Evolutionary conservation across 2,888 invertebrate species (phyloP), one percentile per base, ranked within the genome.

Genomic region (Rhamnusium bicolor): DNA sequence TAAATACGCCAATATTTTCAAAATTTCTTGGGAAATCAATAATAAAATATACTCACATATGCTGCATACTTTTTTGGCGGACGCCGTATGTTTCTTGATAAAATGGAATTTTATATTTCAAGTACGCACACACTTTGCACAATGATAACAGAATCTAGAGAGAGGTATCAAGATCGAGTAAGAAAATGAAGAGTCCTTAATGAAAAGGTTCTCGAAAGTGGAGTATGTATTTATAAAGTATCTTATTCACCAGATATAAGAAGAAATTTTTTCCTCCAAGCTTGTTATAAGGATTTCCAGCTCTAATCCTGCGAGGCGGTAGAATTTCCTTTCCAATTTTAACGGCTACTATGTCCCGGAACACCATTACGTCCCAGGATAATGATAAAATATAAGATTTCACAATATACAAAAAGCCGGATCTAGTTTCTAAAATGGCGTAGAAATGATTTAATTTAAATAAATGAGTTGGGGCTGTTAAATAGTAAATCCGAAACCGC

Each of bases 371-470:
- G 19, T 51, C 32, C 60, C 40, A 16, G 40, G 60, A 60, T 60
- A 60, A 60, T 40, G 60, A 60, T 32, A 29, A 32, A 60, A 40
- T 29, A 60, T 60, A 60, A 40, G 60, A 40, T 29, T 60, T 60
- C 18, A 51, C 10, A 51, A 40, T 40, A 40, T 14, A 27, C 19
- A 51, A 56, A 56, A 60, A 60, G 18, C 40, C 40, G 14, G 60
- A 12, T 32, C 40, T 51, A 51, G 16, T 51, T 51, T 51, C 51
- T 51, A 7, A 18, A 51, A 16, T 18, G 29, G 19, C 27, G 40
- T 18, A 60, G 19, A 40, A 60, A 60, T 60, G 40, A 40, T 60
- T 60, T 60, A 60, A 60, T 60, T 60, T 60, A 60, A 60, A 65
- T 65, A 65, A 65, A 65, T 29, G 65, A 65, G 29, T n/a, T 14